A percentile compares a stretch with the other conserved stretches of the same genome.
phyloP scores from a whole-genome alignment of 2,113 vertebrate species.

The Cariama cristata region DNA sequence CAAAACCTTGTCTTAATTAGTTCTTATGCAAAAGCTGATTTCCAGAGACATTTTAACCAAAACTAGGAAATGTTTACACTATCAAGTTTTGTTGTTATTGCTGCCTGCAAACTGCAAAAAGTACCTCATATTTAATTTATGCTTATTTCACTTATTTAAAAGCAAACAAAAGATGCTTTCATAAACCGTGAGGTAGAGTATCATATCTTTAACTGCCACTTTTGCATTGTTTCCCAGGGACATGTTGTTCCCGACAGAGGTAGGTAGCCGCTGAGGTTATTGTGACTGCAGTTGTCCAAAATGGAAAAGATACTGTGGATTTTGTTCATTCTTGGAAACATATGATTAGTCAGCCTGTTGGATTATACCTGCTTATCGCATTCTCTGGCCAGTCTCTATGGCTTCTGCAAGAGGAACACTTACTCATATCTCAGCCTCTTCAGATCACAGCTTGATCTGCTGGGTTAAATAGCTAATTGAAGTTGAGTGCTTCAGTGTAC shows the following conservation, averaged over 20 bases:
- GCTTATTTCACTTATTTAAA: background rate
- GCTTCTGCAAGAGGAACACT: background rate
- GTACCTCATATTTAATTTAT: background rate
- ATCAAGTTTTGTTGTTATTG: background rate
- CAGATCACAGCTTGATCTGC: conserved; percentile 30
- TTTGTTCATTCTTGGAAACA: background rate
- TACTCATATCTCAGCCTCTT: background rate
- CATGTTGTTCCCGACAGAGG: background rate
- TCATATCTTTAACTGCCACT: background rate
- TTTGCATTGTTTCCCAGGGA: background rate
- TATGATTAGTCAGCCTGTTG: background rate
- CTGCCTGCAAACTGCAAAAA: background rate
- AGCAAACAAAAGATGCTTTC: background rate
- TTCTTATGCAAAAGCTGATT: background rate
- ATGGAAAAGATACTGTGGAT: background rate
- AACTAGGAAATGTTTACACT: background rate
- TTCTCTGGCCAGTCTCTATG: background rate
- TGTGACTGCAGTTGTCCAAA: background rate
- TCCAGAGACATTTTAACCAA: background rate
- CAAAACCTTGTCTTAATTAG: background rate
- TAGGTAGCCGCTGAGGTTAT: background rate
- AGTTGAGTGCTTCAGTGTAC: background rate
- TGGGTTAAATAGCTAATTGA: conserved; percentile 36
- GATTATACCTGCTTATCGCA: background rate
- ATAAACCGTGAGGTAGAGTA: background rate